Evolutionary conservation across 2,888 invertebrate genomes (phyloP).

Genomic region (Trachelus stipa): DNA sequence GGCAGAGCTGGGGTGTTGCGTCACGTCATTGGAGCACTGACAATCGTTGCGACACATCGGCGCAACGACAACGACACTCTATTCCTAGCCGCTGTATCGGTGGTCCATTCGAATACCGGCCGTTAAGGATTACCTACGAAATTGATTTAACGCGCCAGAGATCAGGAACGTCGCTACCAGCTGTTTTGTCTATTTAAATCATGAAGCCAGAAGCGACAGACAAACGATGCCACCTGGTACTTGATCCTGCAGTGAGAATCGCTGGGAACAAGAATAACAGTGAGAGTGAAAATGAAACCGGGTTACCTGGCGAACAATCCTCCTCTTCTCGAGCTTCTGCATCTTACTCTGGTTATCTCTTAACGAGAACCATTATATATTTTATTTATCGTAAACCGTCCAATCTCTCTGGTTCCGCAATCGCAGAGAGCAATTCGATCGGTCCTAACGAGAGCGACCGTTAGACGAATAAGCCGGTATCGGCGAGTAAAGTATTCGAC

Average conservation of each 20-base stretch:
- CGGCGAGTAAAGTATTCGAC: neutral
- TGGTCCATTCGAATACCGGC: neutral
- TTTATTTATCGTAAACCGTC: neutral
- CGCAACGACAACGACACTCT: conserved; percentile 13
- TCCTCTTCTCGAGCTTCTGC: neutral
- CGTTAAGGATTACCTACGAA: neutral
- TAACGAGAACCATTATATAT: neutral
- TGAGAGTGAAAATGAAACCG: neutral
- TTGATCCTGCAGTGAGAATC: neutral
- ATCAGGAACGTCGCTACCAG: neutral
- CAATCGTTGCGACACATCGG: conserved; percentile 34
- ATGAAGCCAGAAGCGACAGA: neutral
- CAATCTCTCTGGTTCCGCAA: neutral
- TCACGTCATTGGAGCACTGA: conserved; percentile 36
- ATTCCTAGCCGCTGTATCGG: conserved; percentile 22
- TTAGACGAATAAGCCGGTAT: neutral
- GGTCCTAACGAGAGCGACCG: neutral
- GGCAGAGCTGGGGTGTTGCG: conserved; percentile 22
- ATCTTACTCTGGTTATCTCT: neutral
- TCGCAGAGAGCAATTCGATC: neutral
- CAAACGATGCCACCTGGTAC: neutral
- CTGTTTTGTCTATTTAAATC: neutral
- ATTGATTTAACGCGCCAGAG: neutral
- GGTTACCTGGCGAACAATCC: conserved; percentile 1
- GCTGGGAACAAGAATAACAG: neutral